Percentiles rank a stretch among this genome's conserved stretches.
Conservation (phyloP, 2,888 invertebrate genomes). For the Diarsia dahlii region DNA sequence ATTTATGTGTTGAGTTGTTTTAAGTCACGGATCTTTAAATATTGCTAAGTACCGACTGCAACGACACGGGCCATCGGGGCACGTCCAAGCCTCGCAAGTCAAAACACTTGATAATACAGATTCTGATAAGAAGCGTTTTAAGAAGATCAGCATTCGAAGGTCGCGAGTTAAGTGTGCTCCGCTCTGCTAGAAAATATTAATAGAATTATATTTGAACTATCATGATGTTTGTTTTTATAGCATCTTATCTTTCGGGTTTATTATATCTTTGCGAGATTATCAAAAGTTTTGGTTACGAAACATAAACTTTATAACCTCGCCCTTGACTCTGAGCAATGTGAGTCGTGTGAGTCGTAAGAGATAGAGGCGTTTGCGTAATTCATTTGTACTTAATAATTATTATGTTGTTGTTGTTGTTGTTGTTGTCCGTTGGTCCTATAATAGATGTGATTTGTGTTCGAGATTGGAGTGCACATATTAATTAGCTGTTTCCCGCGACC, state of each 20-base stretch:
- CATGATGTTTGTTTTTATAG: slow-evolving; percentile 57
- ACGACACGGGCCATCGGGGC: slow-evolving; percentile 37
- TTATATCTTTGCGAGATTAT: slow-evolving; percentile 63
- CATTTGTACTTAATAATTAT: slow-evolving; percentile 55
- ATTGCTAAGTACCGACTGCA: slow-evolving; percentile 24
- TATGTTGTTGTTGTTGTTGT: slow-evolving; percentile 53
- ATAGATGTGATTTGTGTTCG: slow-evolving; percentile 28
- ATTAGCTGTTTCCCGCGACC: background rate
- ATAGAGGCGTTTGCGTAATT: slow-evolving; percentile 63
- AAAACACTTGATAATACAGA: slow-evolving; percentile 45
- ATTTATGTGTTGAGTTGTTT: slow-evolving; percentile 52
- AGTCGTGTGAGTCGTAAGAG: slow-evolving; percentile 61
- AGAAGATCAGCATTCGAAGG: slow-evolving; percentile 43
- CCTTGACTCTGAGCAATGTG: slow-evolving; percentile 67
- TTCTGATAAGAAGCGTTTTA: slow-evolving; percentile 53
- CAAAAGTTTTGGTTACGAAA: slow-evolving; percentile 66
- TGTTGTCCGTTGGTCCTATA: slow-evolving; percentile 36
- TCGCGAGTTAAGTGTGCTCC: slow-evolving; percentile 19
- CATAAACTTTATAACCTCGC: slow-evolving; percentile 63
- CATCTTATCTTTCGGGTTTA: slow-evolving; percentile 59
- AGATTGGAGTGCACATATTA: slow-evolving; percentile 20
- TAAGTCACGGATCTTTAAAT: slow-evolving; percentile 45
- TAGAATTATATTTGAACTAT: slow-evolving; percentile 59
- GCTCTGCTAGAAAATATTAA: slow-evolving; percentile 47
- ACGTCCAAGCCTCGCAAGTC: slow-evolving; percentile 55